Evolutionary conservation across 2,113 vertebrate species (phyloP), one percentile per base, ranked within the genome.

Genomic region (Prunella fulvescens): DNA sequence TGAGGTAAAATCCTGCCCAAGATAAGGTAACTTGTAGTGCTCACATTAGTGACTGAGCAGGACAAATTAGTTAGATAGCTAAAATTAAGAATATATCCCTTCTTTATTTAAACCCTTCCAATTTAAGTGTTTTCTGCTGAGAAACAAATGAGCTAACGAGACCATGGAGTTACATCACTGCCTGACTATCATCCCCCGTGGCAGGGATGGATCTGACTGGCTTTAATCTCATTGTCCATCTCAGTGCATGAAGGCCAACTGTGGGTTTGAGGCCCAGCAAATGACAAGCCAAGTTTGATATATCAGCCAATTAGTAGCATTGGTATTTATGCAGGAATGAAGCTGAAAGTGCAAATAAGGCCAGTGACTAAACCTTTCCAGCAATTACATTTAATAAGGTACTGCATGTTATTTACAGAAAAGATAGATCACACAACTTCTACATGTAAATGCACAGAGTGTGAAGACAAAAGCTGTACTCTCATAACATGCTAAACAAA

Each of bases 381-480:
- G 95, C 88, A 98, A 97, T 97, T 97, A 96, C 88, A 96, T 98
- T 98, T 98, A 98, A 98, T 98, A 97, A 97, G 96, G 79, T 97
- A 97, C 95, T 91, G 88, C 31, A 62, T 97, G 92, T 96, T 99
- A 98, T 98, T 98, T 98, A 98, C 98, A 98, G 96, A 96, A 97
- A 97, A 97, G 97, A 97, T 90, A 98, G 62, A 96, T 92, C 96
- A 94, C 85, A 97, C 78, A 97, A 92, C 95, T 96, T 96, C 94
- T 95, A 96, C 96, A 95, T 71, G 90, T 93, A 94, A 98, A 97
- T 96, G 94, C 98, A 98, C 97, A 74, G 95, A 98, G 80, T 93
- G 72, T 97, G 95, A 98, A 98, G 98, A 98, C 97, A 96, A 95
- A 97, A 97, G 96, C 85, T 97, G 95, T 93, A 95, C 90, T 94